Evolutionary conservation across 2,888 invertebrate genomes (phyloP), one percentile per base, ranked within the genome.

Genomic region (Marronus borbonicus): DNA sequence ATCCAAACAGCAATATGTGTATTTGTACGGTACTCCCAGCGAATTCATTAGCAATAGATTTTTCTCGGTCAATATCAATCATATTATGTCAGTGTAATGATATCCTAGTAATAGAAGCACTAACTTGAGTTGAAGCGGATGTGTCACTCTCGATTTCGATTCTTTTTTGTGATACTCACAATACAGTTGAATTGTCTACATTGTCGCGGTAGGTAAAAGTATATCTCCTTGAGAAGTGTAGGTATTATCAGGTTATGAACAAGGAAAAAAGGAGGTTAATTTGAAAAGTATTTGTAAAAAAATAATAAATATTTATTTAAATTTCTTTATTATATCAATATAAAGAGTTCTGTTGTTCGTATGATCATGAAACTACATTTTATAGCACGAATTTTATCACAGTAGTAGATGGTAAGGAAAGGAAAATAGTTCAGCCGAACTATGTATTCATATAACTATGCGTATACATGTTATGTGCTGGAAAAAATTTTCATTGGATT

Each of bases 1-100:
- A 44, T 28, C 24, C 50, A 10, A 14, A 68, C 50, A 24, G 24
- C 28, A 52, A 68, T 50, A 7, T 7, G 50, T 50, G 28, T 68
- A 68, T 20, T 14, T 68, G 55, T 20, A 68, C 12, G 50, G 28
- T 49, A 50, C 10, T 50, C 14, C 4, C 28, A 58, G 50, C 24
- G 50, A 68, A 50, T 44, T 49, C 44, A 49, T 44, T 44, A 66
- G 12, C 20, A 20, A 49, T 66, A 20, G 24, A 20, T 49, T 24
- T 68, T 68, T 68, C 50, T 50, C 12, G 68, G n/a, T 50, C 50
- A 52, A 24, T n/a, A 68, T 68, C 24, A 31, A 52, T 68, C 50
- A 68, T 52, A 49, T 62, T 62, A 31, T 62, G 62, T 62, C 49
- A 68, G 10, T 20, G 28, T 50, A 50, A 50, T 20, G 50, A 12